Base-by-base conservation (phyloP, 2,797 vertebrate species). In the Sebastes melanostomus region DNA sequence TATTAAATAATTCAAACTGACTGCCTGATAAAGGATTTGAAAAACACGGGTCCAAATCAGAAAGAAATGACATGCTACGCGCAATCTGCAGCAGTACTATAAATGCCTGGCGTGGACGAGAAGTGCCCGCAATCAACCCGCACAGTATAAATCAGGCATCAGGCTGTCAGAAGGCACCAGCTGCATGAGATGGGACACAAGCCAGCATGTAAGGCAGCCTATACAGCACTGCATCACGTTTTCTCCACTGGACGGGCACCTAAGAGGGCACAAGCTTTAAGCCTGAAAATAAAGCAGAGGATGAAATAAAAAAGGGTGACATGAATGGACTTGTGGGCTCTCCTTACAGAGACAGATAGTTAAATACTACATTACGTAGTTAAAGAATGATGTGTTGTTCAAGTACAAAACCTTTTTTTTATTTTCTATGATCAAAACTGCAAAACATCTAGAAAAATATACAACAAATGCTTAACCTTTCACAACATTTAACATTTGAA, bases 401-500 rank as follows among this genome's bases (percentile, higher is more conserved):
- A 94, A 93, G 90, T 96, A 96, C 94, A 96, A 96, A 96, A 95
- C 86, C 81, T 91, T 95, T 94, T 96, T 92, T 92, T 92, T 92
- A 93, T 95, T 96, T 95, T 95, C 92, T 94, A 95, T 94, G 94
- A 91, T 94, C 93, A 95, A 96, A 96, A 95, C 94, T 96, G 95
- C 95, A 96, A 96, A 96, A 96, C 95, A 96, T 94, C 96, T 96
- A 96, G 96, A 96, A 96, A 96, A 96, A 96, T 96, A 96, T 96
- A 96, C 96, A 96, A 96, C 96, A 94, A 95, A 96, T 92, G 94
- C 92, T 93, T 91, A 94, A 95, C 93, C 94, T 95, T 93, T 92
- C 95, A 96, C 96, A 94, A 96, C 94, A 95, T 93, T 92, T 89
- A 95, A 95, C 93, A 90, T 94, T 92, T 92, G 91, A 94, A 94